Evolutionary conservation across 2,797 vertebrate species (phyloP).

Genomic region (Enteromius trimaculatus): DNA sequence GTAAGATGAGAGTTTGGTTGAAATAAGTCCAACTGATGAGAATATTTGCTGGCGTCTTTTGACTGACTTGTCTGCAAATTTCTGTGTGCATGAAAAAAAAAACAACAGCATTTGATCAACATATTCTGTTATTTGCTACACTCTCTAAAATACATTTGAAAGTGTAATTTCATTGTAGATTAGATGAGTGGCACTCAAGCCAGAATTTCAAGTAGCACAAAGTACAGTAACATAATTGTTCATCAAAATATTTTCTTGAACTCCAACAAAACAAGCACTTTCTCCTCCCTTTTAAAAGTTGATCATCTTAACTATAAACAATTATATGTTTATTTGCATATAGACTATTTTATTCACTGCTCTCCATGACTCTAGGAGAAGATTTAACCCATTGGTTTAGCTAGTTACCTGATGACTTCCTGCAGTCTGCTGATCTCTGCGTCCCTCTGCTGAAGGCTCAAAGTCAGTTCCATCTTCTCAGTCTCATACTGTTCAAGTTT

Average conservation of each 20-base stretch:
- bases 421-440: conserved; percentile 80
- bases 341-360: background rate
- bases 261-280: background rate
- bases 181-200: background rate
- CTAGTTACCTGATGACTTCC: conserved; percentile 78
- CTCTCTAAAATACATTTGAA: background rate
- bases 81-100: conserved; percentile 64
- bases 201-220: background rate
- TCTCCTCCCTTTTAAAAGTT: background rate
- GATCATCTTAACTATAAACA: background rate
- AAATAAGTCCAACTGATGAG: conserved; percentile 63
- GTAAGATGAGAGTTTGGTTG: conserved; percentile 74
- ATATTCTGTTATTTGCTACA: background rate
- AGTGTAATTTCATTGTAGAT: background rate
- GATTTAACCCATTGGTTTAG: background rate
- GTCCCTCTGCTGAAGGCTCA: conserved; percentile 79
- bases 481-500: conserved; percentile 80
- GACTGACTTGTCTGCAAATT: conserved; percentile 79
- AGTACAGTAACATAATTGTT: background rate
- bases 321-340: background rate
- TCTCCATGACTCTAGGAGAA: background rate
- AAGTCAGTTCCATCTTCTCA: conserved; percentile 80
- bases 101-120: background rate
- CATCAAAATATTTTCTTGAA: background rate
- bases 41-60: conserved; percentile 76